Conservation (phyloP, 2,888 invertebrate species). For the Tineola bisselliella region DNA sequence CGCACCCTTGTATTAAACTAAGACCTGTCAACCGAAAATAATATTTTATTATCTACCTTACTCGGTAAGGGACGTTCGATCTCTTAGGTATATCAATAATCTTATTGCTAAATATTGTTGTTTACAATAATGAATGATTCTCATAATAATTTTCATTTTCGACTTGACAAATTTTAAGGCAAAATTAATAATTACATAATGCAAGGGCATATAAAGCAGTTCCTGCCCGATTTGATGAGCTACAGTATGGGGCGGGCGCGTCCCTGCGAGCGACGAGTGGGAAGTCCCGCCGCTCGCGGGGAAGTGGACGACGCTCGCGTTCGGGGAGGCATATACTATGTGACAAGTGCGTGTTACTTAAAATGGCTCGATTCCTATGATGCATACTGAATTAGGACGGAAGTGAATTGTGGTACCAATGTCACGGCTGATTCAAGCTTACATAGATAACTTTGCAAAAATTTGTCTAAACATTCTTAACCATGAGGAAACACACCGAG, state of each 20-base stretch:
- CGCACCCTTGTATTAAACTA: slow-evolving; percentile 21
- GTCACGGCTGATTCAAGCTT: slow-evolving; percentile 66
- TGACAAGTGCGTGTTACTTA: slow-evolving; percentile 53
- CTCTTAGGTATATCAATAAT: slow-evolving; percentile 62
- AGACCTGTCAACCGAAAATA: slow-evolving; percentile 58
- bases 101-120: slow-evolving; percentile 60
- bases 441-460: slow-evolving; percentile 59
- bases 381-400: slow-evolving; percentile 68
- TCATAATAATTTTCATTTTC: not conserved
- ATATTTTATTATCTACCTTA: slow-evolving; percentile 60
- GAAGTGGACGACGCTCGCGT: not conserved
- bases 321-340: too few species aligned
- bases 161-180: not conserved
- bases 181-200: slow-evolving; percentile 24
- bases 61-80: slow-evolving; percentile 68
- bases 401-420: slow-evolving; percentile 67
- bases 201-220: slow-evolving; percentile 58
- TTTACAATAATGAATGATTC: slow-evolving; percentile 24
- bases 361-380: slow-evolving; percentile 68
- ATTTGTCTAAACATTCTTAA: slow-evolving; percentile 51
- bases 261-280: not conserved
- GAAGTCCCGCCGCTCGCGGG: slow-evolving; percentile 4
- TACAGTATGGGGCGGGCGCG: not conserved
- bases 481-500: slow-evolving; percentile 33
- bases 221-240: slow-evolving; percentile 46